Evolutionary conservation across 2,888 invertebrate genomes (phyloP), one percentile per base, ranked within the genome.

Genomic region (Drosophila meridiana): DNA sequence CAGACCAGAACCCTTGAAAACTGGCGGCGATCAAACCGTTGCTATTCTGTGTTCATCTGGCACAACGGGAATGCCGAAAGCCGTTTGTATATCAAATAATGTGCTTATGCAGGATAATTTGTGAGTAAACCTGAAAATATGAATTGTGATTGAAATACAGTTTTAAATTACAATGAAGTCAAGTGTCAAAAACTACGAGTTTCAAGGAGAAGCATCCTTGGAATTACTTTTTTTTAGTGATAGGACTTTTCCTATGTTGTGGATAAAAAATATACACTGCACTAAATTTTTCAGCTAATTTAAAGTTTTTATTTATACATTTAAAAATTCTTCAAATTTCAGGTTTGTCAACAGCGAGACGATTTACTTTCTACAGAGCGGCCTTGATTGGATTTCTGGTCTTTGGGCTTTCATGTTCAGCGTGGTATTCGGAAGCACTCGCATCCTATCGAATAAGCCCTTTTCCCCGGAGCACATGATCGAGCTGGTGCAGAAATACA

Each of bases 1-100:
- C 38, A 82, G 82, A 26, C 82, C 82, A 2, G 78, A 86, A 26
- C 48, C 68, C 0, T 47, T 86, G 3, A 69, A 64, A 26, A 59
- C 57, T 5, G 86, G 83, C 26, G 69, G 69, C 4, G 82, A 82
- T 57, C 83, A 88, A 60, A 79, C 82, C 7, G 80, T 83, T 5
- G 80, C 75, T 6, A 90, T 91, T 43, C 36, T 91, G 0, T 85
- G 87, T 55, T 90, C 91, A 1, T 89, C 90, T 6, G 91, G 91
- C 7, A 89, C 89, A 0, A 90, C 89, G 0, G 91, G 91, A 2
- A 20, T 82, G 28, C 85, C 90, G 26, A 91, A 91, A 57, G 87
- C 85, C 0, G 87, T 86, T 0, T 83, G 86, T 56, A 69, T 82
- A n/a, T 83, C 82, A 1, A 86, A 83, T 28, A 68, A 40, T 38